Base-by-base conservation (phyloP, 2,888 invertebrate genomes). In the Drosophila nigritarsus region DNA sequence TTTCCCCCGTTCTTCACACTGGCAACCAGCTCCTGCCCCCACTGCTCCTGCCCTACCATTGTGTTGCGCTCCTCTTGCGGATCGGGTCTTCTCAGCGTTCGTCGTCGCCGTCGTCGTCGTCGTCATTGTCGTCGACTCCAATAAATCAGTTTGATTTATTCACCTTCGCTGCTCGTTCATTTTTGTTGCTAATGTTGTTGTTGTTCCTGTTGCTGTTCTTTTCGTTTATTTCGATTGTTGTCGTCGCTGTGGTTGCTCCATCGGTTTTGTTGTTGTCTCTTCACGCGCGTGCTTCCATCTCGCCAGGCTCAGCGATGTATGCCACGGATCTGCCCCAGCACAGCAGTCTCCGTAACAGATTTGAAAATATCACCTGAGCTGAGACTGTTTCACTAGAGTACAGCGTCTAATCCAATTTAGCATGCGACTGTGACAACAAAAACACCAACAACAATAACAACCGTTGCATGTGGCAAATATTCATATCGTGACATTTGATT, bases 101-200 rank as follows among this genome's bases (percentile, higher is more conserved):
- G 60, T 45, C 65, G 48, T 48, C 67, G 24, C 24, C 24, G 45
- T 48, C 53, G 50, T 58, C 59, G 65, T 72, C 79, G 72, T 79
- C 81, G 70, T 83, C 82, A 75, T 84, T 84, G 89, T 78, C 80
- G 80, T 75, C 89, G 83, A 67, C 58, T 83, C 75, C 88, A 90
- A 89, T 90, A 89, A 89, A 90, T 89, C 88, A 89, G 80, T 88
- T 86, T 89, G 88, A 89, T 89, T 89, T 89, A 89, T 89, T 86
- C 66, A 80, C 88, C 86, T 84, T 80, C 65, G 68, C 63, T 56
- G 65, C 51, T 78, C 72, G 75, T 69, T 74, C 58, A 53, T 62
- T 80, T 67, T 63, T 79, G 50, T 60, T 80, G 82, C 73, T 75
- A 77, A 76, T 87, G 83, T 87, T 77, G 83, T 72, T 58, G 6